Percentiles rank a stretch among this genome's conserved stretches.
These are phyloP conservation scores for Ispidina lecontei DNA, from an alignment of 2,797 vertebrate species.

Conservation along the genomic window DNA sequence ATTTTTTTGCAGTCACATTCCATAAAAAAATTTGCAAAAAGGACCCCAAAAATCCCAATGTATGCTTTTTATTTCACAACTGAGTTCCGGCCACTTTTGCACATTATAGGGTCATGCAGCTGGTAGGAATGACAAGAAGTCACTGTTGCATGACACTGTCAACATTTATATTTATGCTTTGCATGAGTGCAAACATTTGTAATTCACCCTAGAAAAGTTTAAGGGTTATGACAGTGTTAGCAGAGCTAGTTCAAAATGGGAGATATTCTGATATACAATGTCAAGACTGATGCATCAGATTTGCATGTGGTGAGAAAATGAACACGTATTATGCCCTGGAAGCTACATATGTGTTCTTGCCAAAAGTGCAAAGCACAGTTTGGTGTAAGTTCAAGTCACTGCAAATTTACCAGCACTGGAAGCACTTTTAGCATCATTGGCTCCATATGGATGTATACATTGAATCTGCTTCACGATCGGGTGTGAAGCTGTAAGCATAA, in stretches of 20 bases:
- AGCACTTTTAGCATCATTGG: neutral
- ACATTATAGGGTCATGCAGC: neutral
- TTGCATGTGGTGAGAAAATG: neutral
- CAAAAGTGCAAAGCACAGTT: conserved; percentile 1
- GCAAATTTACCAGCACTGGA: conserved; percentile 9
- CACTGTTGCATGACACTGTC: conserved; percentile 14
- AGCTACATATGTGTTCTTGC: neutral
- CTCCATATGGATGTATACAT: neutral
- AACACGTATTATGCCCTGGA: neutral
- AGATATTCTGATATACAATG: conserved; percentile 3
- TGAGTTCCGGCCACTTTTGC: neutral
- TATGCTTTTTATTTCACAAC: neutral
- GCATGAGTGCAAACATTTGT: conserved; percentile 47
- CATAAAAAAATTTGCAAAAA: neutral
- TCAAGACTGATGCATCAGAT: conserved; percentile 14
- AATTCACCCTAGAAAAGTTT: conserved; percentile 40
- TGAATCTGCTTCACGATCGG: neutral
- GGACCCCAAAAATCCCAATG: neutral
- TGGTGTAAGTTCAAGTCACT: neutral
- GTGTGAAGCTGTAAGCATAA: conserved; percentile 22
- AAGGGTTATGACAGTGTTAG: conserved; percentile 13
- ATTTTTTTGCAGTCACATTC: neutral
- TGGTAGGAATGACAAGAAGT: conserved; percentile 48
- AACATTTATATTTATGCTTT: conserved; percentile 38
- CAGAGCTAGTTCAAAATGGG: conserved; percentile 21